phyloP scores from a whole-genome alignment of 1,140 invertebrate species.

The Pygmarrhopalites habei region DNA sequence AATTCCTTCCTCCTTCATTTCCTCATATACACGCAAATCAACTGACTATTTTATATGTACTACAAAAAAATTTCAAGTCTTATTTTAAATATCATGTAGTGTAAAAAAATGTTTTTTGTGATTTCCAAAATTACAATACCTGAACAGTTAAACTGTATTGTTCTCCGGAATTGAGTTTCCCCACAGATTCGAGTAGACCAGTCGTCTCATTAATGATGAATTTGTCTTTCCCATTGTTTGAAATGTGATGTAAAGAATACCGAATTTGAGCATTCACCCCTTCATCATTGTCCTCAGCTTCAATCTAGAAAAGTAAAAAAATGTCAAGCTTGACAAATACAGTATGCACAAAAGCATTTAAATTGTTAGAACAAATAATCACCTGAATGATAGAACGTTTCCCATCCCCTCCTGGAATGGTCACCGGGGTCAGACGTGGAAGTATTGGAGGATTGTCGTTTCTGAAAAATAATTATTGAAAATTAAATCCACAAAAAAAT shows the following conservation, averaged over 20 bases:
- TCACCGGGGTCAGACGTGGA: constrained; percentile 43
- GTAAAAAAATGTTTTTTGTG: too few relatives aligned
- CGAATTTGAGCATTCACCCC: constrained; percentile 71
- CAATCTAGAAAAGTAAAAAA: too few relatives aligned
- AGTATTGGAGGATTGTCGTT: constrained; percentile 46
- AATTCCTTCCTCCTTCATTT: background rate
- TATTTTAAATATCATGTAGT: too few relatives aligned
- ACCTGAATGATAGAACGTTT: constrained; percentile 66
- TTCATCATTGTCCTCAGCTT: constrained; percentile 75
- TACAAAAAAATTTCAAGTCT: too few relatives aligned
- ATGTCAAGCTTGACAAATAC: background rate
- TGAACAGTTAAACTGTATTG: constrained; percentile 81
- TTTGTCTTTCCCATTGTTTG: constrained; percentile 76
- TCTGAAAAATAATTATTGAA: too few relatives aligned
- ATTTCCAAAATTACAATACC: too few relatives aligned
- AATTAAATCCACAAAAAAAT: constrained; percentile 46
- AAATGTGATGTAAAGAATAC: constrained; percentile 80
- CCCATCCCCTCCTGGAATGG: constrained; percentile 70
- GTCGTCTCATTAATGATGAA: constrained; percentile 74
- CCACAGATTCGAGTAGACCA: constrained; percentile 58
- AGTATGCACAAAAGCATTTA: background rate
- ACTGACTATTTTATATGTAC: too few relatives aligned
- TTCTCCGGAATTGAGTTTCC: constrained; percentile 72
- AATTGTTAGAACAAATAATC: too few relatives aligned
- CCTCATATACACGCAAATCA: background rate